phyloP scores from a whole-genome alignment of 2,113 vertebrate species.

The Gymnorhina tibicen region DNA sequence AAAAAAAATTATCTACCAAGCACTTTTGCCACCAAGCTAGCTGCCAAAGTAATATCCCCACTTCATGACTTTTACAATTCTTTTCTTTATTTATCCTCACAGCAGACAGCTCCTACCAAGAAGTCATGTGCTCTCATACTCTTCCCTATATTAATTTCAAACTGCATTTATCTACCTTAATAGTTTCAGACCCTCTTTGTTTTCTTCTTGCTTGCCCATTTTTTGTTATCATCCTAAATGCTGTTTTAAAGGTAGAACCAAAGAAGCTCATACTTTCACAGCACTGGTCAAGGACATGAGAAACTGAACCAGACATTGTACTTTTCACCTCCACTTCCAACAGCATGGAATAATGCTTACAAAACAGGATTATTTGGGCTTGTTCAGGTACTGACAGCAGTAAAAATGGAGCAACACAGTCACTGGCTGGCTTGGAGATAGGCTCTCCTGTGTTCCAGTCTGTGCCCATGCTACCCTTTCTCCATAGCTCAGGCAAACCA shows the following conservation, averaged over 20 bases:
- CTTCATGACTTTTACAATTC: neutral
- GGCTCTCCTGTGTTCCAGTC: neutral
- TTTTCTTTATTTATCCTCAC: neutral
- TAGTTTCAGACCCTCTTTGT: neutral
- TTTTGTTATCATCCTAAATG: neutral
- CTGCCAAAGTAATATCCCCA: neutral
- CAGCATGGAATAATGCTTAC: neutral
- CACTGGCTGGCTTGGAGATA: neutral
- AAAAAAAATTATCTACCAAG: conserved; percentile 46
- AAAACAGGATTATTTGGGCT: neutral
- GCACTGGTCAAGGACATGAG: neutral
- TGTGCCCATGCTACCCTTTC: neutral
- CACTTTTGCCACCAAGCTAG: neutral
- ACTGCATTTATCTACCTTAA: neutral
- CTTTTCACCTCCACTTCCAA: neutral
- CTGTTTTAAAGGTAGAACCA: neutral
- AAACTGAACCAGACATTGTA: neutral
- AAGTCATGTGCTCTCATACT: neutral
- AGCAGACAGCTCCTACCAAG: neutral
- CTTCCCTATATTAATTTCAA: neutral
- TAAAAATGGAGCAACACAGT: neutral
- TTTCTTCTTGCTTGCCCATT: neutral
- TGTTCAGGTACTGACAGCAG: neutral
- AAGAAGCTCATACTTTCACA: neutral
- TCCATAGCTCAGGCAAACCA: neutral